Percentiles rank a stretch among this genome's conserved stretches.
phyloP scores from a whole-genome alignment of 2,888 invertebrate species.

The Polyommatus iphigenia region DNA sequence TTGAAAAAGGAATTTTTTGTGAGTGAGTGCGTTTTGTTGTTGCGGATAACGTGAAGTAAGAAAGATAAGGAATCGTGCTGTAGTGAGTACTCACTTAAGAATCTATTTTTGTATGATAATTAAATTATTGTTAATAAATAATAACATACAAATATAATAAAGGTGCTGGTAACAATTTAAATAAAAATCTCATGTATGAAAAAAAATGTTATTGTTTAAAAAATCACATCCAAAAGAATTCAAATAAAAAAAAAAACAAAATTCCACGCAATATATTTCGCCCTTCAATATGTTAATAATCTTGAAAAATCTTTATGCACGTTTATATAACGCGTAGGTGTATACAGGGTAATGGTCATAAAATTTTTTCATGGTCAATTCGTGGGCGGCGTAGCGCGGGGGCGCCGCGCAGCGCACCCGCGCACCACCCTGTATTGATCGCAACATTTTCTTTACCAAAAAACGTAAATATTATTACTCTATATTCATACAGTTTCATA shows the following conservation, averaged over 20 bases:
- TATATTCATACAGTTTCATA: conserved; percentile 35
- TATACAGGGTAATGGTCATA: conserved; percentile 37
- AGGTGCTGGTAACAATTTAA: not conserved
- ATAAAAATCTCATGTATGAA: too few species aligned
- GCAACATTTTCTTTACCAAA: conserved; percentile 62
- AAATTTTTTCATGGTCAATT: conserved; percentile 51
- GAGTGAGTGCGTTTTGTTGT: not conserved
- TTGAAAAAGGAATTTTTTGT: not conserved
- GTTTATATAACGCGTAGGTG: conserved; percentile 13
- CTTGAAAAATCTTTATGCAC: not conserved
- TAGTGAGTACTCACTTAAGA: not conserved
- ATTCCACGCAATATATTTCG: not conserved
- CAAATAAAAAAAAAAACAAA: not conserved
- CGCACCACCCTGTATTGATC: conserved; percentile 74
- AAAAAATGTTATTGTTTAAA: too few species aligned
- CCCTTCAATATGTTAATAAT: not conserved
- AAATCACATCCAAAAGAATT: not conserved
- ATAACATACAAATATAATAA: not conserved
- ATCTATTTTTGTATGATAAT: not conserved
- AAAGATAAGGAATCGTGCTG: conserved; percentile 6
- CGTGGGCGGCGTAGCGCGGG: conserved; percentile 56
- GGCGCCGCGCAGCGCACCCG: conserved; percentile 46
- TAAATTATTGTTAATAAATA: not conserved
- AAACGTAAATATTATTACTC: conserved; percentile 64
- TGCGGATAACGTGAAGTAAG: not conserved